These are phyloP conservation scores for Biston stratarius DNA, from an alignment of 2,888 invertebrate species.

Conservation along the genomic window DNA sequence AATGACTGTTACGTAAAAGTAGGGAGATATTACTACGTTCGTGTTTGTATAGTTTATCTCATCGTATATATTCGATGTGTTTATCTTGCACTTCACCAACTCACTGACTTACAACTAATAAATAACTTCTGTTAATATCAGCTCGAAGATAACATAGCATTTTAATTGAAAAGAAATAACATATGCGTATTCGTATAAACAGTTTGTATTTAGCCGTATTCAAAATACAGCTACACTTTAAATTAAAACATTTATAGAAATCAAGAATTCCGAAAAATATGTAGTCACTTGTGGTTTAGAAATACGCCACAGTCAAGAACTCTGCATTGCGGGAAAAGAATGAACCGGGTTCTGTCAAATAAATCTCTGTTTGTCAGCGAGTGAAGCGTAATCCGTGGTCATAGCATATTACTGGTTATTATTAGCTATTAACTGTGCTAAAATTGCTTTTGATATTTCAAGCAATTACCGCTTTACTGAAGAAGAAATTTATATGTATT, in stretches of 20 bases:
- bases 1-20: constrained; percentile 72
- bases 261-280: background rate
- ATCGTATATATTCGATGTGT: constrained; percentile 60
- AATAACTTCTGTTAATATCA: constrained; percentile 63
- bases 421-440: constrained; percentile 25
- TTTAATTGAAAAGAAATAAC: constrained; percentile 3
- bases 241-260: background rate
- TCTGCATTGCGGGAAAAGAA: constrained; percentile 24
- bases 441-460: constrained; percentile 11
- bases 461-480: constrained; percentile 5
- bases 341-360: constrained; percentile 16
- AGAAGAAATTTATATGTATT: background rate
- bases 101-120: constrained; percentile 66
- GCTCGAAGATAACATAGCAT: constrained; percentile 52
- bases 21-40: constrained; percentile 18
- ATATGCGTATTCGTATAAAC: constrained; percentile 42
- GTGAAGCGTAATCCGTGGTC: constrained; percentile 12
- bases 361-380: constrained; percentile 17
- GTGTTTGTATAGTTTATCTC: constrained; percentile 64
- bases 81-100: constrained; percentile 69
- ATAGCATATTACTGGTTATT: constrained; percentile 28
- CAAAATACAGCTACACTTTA: constrained; percentile 1
- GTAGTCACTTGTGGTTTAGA: background rate
- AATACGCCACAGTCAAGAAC: constrained; percentile 5
- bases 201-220: constrained; percentile 29